Conservation (phyloP, 2,888 invertebrate genomes). For the Drosophila fungiperda region DNA sequence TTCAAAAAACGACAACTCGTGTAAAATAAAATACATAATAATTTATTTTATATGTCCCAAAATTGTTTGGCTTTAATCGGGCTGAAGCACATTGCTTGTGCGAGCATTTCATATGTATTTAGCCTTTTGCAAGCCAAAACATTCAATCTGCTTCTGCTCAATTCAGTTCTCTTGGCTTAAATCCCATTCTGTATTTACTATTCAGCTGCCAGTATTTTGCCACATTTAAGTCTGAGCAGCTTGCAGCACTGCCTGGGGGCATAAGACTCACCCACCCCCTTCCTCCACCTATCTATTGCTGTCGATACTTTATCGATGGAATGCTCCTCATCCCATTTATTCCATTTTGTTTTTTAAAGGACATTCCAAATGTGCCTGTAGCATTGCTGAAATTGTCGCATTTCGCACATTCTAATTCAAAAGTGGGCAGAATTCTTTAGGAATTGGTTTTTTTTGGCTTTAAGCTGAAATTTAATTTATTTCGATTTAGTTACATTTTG, state of each 20-base stretch:
- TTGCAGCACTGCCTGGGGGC: not conserved
- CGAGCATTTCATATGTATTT: slow-evolving; percentile 7
- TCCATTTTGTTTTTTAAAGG: not conserved
- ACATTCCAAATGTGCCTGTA: slow-evolving; percentile 19
- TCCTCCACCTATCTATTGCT: not conserved
- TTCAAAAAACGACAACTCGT: not conserved
- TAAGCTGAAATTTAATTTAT: slow-evolving; percentile 44
- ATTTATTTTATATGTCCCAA: slow-evolving; percentile 9
- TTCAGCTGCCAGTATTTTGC: slow-evolving; percentile 14
- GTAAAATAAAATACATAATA: not conserved
- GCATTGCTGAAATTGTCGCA: slow-evolving; percentile 33
- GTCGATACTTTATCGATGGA: slow-evolving; percentile 12
- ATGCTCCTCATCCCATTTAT: not conserved
- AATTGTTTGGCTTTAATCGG: slow-evolving; percentile 10
- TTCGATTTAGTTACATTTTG: slow-evolving; percentile 46
- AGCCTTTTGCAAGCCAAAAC: slow-evolving; percentile 7
- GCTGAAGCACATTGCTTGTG: slow-evolving; percentile 5
- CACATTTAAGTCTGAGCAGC: slow-evolving; percentile 33
- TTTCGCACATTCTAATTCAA: slow-evolving; percentile 17
- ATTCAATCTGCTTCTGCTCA: slow-evolving; percentile 18
- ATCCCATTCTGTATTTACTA: slow-evolving; percentile 4
- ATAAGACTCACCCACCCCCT: not conserved
- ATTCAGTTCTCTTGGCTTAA: slow-evolving; percentile 22
- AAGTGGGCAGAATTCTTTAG: not conserved
- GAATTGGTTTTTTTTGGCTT: not conserved